These are phyloP conservation scores for Pseudomyrmex sp. DNA, from an alignment of 1,140 invertebrate species.

Conservation along the genomic window DNA sequence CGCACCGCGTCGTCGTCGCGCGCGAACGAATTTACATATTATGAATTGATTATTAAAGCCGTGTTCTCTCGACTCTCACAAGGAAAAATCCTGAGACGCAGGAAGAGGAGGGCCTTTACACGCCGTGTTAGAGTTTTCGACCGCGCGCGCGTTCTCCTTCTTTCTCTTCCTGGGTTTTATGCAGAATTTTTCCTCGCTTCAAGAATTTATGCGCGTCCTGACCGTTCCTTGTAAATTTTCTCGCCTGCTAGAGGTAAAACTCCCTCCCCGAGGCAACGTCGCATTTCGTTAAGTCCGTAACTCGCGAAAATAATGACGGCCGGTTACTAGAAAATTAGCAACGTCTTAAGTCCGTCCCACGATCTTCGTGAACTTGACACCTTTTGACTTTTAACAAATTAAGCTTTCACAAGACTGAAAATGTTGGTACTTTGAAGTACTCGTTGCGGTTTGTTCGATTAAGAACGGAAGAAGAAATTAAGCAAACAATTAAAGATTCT, in stretches of 20 bases:
- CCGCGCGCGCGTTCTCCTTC: background rate
- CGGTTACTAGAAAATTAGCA: constrained; percentile 51
- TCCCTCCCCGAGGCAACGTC: constrained; percentile 59
- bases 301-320: constrained; percentile 60
- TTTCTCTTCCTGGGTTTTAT: constrained; percentile 38
- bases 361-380: no score
- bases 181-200: constrained; percentile 53
- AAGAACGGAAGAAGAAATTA: background rate
- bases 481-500: constrained; percentile 1
- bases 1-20: background rate
- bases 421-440: no score
- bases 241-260: constrained; percentile 59
- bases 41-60: constrained; percentile 43
- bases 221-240: constrained; percentile 72
- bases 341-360: constrained; percentile 25
- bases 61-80: background rate
- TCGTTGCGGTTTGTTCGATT: background rate
- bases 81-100: constrained; percentile 8
- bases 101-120: constrained; percentile 24
- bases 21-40: constrained; percentile 44
- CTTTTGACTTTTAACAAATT: no score
- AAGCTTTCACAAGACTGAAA: no score
- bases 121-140: constrained; percentile 47
- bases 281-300: constrained; percentile 59
- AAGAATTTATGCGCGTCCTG: constrained; percentile 73